Evolutionary conservation across 2,797 vertebrate genomes (phyloP).

Genomic region (Danionella dracula): DNA sequence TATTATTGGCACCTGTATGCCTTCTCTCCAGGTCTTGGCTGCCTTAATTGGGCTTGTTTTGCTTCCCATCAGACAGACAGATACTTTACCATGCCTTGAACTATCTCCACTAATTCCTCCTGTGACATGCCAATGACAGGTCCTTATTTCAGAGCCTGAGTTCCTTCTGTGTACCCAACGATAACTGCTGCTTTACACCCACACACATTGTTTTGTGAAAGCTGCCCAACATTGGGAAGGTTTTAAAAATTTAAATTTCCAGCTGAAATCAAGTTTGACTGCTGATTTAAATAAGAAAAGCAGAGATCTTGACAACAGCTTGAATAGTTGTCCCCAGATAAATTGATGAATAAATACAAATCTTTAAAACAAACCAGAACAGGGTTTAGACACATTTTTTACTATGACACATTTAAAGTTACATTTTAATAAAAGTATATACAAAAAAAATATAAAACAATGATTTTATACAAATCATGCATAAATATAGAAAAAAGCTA

Average conservation of each 20-base stretch:
- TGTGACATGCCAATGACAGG: conserved; percentile 37
- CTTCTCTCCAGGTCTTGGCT: conserved; percentile 7
- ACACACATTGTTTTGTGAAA: not conserved
- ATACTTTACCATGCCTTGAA: conserved; percentile 11
- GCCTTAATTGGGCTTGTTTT: conserved; percentile 42
- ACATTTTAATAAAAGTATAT: too few relatives aligned
- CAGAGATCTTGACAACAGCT: not conserved
- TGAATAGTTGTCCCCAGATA: not conserved
- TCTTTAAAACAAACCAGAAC: too few relatives aligned
- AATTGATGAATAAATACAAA: too few relatives aligned
- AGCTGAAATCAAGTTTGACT: not conserved
- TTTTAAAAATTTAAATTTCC: not conserved
- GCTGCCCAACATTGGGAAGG: not conserved
- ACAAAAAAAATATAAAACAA: too few relatives aligned
- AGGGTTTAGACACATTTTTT: too few relatives aligned
- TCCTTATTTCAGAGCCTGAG: conserved; percentile 21
- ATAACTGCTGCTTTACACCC: not conserved
- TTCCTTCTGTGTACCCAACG: not conserved
- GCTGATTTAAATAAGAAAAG: not conserved
- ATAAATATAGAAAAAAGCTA: too few relatives aligned
- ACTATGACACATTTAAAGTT: too few relatives aligned
- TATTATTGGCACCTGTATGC: not conserved
- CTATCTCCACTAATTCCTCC: conserved; percentile 28
- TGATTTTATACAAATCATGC: too few relatives aligned
- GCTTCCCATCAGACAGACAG: conserved; percentile 22